Evolutionary conservation across 2,113 vertebrate genomes (phyloP).

Genomic region (Podarcis raffonei): DNA sequence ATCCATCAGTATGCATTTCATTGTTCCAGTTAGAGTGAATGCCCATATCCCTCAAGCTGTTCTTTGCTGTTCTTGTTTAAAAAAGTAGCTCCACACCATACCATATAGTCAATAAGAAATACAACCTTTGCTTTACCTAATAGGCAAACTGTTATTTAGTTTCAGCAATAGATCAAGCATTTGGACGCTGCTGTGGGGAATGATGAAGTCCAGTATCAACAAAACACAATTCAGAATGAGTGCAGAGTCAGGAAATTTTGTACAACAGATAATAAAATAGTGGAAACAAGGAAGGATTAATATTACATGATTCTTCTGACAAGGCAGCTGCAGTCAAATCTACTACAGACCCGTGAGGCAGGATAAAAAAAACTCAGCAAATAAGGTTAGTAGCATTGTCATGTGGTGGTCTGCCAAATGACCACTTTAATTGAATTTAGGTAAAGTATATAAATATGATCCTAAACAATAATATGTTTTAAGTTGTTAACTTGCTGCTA

Average conservation of each 20-base stretch:
- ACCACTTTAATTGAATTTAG: slow-evolving; percentile 15
- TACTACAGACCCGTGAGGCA: not conserved
- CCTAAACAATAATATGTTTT: slow-evolving; percentile 48
- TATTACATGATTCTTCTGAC: slow-evolving; percentile 30
- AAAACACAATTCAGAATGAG: slow-evolving; percentile 58
- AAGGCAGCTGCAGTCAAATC: not conserved
- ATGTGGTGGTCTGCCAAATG: slow-evolving; percentile 21
- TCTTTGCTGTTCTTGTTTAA: slow-evolving; percentile 49
- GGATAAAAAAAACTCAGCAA: not conserved
- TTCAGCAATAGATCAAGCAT: slow-evolving; percentile 44
- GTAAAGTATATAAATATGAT: slow-evolving; percentile 49
- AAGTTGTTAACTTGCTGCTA: not conserved
- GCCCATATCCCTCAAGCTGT: not conserved
- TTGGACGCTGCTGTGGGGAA: slow-evolving; percentile 54
- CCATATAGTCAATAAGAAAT: slow-evolving; percentile 55
- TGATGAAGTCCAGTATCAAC: slow-evolving; percentile 52
- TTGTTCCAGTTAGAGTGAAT: slow-evolving; percentile 26
- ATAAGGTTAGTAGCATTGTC: not conserved
- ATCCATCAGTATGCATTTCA: slow-evolving; percentile 52
- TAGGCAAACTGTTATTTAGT: slow-evolving; percentile 41
- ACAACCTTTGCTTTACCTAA: slow-evolving; percentile 48
- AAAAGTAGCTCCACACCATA: slow-evolving; percentile 49
- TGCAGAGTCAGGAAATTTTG: slow-evolving; percentile 59
- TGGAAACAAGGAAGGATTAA: slow-evolving; percentile 37
- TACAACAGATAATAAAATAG: slow-evolving; percentile 62